Evolutionary conservation across 2,797 vertebrate genomes (phyloP).

Genomic region (Danio aesculapii): DNA sequence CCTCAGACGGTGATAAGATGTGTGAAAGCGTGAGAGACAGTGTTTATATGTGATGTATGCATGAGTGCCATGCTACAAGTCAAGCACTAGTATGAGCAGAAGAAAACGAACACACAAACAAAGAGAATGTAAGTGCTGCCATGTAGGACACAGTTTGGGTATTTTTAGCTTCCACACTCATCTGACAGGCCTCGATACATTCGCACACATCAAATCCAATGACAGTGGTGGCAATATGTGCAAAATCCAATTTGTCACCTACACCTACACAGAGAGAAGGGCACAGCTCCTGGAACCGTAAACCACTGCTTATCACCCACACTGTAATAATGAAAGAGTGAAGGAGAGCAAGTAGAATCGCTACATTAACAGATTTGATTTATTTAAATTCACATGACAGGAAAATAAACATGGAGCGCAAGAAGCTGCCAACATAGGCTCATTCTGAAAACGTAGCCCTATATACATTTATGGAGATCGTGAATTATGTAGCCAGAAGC

Average conservation of each 20-base stretch:
- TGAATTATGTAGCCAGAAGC: no score
- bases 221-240: conserved; percentile 54
- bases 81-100: conserved; percentile 63
- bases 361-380: conserved; percentile 6
- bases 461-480: no score
- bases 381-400: not conserved
- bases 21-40: conserved; percentile 43
- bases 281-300: conserved; percentile 55
- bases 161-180: conserved; percentile 30
- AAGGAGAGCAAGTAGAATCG: not conserved
- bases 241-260: conserved; percentile 64
- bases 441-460: not conserved
- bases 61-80: conserved; percentile 36
- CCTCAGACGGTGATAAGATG: conserved; percentile 31
- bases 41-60: conserved; percentile 21
- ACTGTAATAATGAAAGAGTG: not conserved
- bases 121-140: conserved; percentile 22
- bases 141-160: conserved; percentile 18
- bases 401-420: conserved; percentile 59
- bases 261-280: conserved; percentile 56
- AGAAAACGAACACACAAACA: conserved; percentile 29
- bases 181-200: conserved; percentile 61
- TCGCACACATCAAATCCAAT: conserved; percentile 50
- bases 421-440: conserved; percentile 28
- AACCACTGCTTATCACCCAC: conserved; percentile 21